These are phyloP conservation scores for Pelusios castaneus DNA, from an alignment of 2,113 vertebrate genomes.

Conservation along the genomic window DNA sequence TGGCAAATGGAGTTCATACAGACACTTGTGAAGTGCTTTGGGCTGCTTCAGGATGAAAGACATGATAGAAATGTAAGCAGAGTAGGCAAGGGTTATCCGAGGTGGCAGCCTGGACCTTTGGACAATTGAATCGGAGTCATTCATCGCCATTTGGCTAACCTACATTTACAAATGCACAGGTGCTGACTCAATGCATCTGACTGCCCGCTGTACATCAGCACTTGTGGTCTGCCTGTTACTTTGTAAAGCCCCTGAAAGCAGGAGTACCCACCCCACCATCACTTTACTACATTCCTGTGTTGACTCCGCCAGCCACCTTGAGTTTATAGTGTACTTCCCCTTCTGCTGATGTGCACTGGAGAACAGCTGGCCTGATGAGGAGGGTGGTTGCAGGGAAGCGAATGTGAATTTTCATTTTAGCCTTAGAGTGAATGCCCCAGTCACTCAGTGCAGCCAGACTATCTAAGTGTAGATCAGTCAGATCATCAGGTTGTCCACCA, in stretches of 20 bases:
- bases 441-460: not conserved
- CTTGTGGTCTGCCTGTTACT: not conserved
- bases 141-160: not conserved
- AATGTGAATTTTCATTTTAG: not conserved
- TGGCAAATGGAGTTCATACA: not conserved
- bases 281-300: not conserved
- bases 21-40: not conserved
- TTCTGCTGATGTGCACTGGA: not conserved
- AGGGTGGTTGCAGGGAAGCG: not conserved
- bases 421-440: not conserved
- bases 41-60: not conserved
- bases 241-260: not conserved
- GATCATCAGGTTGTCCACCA: not conserved
- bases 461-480: not conserved
- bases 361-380: not conserved
- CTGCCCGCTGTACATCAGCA: not conserved
- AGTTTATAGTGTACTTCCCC: not conserved
- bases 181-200: not conserved
- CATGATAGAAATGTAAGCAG: not conserved
- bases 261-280: not conserved
- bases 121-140: fast-evolving
- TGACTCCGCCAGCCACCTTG: not conserved
- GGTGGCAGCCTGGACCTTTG: not conserved
- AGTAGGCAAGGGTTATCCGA: not conserved
- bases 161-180: not conserved